Conservation (phyloP, 2,797 vertebrate species). For the Gastrophryne carolinensis region DNA sequence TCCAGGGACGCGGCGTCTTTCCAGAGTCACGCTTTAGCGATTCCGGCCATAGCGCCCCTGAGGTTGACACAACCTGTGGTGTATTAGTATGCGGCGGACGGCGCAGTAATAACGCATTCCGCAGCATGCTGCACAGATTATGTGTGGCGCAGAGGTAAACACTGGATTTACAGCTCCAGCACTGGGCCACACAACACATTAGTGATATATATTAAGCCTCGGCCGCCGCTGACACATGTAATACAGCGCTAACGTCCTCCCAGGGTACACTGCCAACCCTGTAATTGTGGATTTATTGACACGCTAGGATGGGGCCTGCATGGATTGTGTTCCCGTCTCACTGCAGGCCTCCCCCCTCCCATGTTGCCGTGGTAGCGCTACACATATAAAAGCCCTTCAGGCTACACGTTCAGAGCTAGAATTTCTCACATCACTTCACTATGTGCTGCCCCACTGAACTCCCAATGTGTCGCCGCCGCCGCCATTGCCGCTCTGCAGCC, state of each 20-base stretch:
- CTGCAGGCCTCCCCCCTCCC: neutral
- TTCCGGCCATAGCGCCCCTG: too few relatives aligned
- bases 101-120: conserved; percentile 4
- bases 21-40: too few relatives aligned
- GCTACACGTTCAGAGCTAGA: neutral
- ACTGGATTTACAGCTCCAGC: neutral
- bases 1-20: too few relatives aligned
- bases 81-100: conserved; percentile 6
- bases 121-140: conserved; percentile 34
- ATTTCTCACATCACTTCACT: conserved; percentile 7
- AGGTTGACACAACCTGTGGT: too few relatives aligned
- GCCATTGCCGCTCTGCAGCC: neutral
- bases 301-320: neutral
- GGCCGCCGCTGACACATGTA: conserved; percentile 3
- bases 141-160: conserved; percentile 1
- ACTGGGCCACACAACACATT: conserved; percentile 10
- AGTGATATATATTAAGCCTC: conserved; percentile 1
- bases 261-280: neutral
- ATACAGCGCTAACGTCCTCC: neutral
- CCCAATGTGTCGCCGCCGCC: too few relatives aligned
- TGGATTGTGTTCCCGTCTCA: neutral
- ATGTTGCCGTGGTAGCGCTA: neutral
- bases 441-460: neutral
- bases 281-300: conserved; percentile 24
- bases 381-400: neutral